Base-by-base conservation (phyloP, 2,888 invertebrate genomes). In the Chironomus tentans region DNA sequence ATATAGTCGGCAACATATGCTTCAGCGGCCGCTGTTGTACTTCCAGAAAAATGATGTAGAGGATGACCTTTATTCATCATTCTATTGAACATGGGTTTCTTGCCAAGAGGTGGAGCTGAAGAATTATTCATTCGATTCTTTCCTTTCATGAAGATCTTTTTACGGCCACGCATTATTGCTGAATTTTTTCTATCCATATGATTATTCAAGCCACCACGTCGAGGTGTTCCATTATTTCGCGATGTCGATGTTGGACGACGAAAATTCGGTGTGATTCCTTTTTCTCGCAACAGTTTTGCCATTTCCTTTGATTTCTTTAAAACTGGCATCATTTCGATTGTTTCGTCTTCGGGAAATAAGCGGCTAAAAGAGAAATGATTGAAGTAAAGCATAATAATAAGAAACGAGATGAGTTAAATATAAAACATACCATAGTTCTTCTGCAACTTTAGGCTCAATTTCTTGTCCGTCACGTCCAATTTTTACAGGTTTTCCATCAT, bases 391-490 rank as follows among this genome's bases (percentile, higher is more conserved):
- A n/a, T n/a, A n/a, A n/a, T n/a, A n/a, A n/a, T n/a, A n/a, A n/a
- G n/a, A n/a, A 3, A 24, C 3, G 22, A 24, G 22, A 24, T 71
- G 0, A 13, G 5, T 15, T 46, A 7, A 6, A 7, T 46, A 82
- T 96, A 7, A 15, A 13, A 15, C 61, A 61, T 24, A 74, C 74
- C 74, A 98, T 77, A 98, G 85, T 82, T 97, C 95, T 83, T 95
- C 95, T 18, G 96, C 98, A 76, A 96, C 94, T 83, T 93, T 90
- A 2, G 97, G 97, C 83, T 98, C 98, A 79, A 98, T 95, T 87
- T 98, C 98, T 87, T 98, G 93, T 0, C 98, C 98, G 86, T 98
- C 98, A 78, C 98, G 88, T n/a, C 97, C 98, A 81, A 98, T 98
- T 87, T 98, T 98, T 0, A 98, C 98, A 77, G 97, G 97, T 85